A percentile compares a stretch with the other conserved stretches of the same genome.
These are phyloP conservation scores for Trichopoda pennipes DNA, from an alignment of 2,888 invertebrate species.

Conservation along the genomic window DNA sequence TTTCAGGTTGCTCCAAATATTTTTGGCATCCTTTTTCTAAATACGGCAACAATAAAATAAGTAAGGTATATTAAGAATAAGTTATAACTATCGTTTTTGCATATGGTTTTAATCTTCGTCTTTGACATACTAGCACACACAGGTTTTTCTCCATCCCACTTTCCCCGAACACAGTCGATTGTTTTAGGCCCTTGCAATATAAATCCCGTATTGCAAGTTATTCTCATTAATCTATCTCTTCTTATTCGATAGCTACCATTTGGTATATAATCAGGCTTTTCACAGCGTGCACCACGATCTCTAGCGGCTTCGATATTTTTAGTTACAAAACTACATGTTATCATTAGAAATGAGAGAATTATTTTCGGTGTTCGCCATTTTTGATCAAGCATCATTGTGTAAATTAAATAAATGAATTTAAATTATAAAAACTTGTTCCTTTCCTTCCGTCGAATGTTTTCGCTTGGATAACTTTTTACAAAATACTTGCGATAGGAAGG, in stretches of 20 bases:
- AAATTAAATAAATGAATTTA: neutral
- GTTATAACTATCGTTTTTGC: neutral
- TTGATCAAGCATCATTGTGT: constrained; percentile 13
- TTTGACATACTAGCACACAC: constrained; percentile 89
- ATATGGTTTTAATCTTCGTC: neutral
- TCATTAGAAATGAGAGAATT: constrained; percentile 6
- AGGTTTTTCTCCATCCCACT: constrained; percentile 87
- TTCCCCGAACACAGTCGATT: constrained; percentile 80
- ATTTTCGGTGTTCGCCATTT: constrained; percentile 15
- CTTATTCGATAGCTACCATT: constrained; percentile 61
- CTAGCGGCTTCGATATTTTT: constrained; percentile 16
- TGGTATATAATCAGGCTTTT: constrained; percentile 60
- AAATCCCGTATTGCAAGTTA: constrained; percentile 69
- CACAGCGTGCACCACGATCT: constrained; percentile 63
- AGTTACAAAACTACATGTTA: neutral
- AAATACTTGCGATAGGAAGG: constrained; percentile 50
- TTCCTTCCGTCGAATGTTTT: constrained; percentile 50
- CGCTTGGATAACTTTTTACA: constrained; percentile 37
- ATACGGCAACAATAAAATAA: neutral
- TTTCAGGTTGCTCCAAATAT: constrained; percentile 79
- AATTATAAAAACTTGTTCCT: neutral
- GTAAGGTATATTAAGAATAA: neutral
- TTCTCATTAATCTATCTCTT: constrained; percentile 64
- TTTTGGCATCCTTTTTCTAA: constrained; percentile 84
- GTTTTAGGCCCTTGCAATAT: constrained; percentile 68